A percentile compares a stretch with the other conserved stretches of the same genome.
Conservation (phyloP, 2,797 vertebrate genomes). For the Coregonus sp. region DNA sequence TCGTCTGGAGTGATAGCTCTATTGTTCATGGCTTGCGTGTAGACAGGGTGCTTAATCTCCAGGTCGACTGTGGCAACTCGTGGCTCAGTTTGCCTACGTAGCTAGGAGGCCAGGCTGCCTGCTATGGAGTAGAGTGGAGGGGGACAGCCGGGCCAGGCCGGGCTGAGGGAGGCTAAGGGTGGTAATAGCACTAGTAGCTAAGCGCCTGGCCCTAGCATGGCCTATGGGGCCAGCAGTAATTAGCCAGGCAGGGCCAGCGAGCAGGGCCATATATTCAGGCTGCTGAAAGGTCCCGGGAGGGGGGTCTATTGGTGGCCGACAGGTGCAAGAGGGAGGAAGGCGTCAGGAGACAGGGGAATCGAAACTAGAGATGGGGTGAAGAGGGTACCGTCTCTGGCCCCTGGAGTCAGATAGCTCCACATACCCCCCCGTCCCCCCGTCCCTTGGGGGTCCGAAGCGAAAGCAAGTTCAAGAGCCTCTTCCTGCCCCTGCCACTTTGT, state of each 20-base stretch:
- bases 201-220: constrained; percentile 40
- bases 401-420: constrained; percentile 54
- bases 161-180: constrained; percentile 48
- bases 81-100: constrained; percentile 15
- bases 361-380: constrained; percentile 76
- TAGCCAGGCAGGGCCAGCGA: constrained; percentile 78
- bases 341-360: constrained; percentile 70
- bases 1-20: constrained; percentile 75
- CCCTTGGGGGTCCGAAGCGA: constrained; percentile 65
- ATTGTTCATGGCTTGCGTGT: constrained; percentile 81
- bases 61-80: constrained; percentile 53
- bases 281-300: constrained; percentile 86
- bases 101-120: constrained; percentile 20
- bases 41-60: constrained; percentile 79
- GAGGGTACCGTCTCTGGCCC: constrained; percentile 54
- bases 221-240: constrained; percentile 72
- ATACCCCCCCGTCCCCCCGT: constrained; percentile 34
- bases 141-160: constrained; percentile 4
- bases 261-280: constrained; percentile 86
- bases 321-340: constrained; percentile 83
- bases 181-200: constrained; percentile 57
- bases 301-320: constrained; percentile 87
- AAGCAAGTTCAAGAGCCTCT: constrained; percentile 61
- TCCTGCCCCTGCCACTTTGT: constrained; percentile 46
- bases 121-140: constrained; percentile 48